These are phyloP conservation scores for Sicus ferrugineus DNA, from an alignment of 2,888 invertebrate species.

Conservation along the genomic window DNA sequence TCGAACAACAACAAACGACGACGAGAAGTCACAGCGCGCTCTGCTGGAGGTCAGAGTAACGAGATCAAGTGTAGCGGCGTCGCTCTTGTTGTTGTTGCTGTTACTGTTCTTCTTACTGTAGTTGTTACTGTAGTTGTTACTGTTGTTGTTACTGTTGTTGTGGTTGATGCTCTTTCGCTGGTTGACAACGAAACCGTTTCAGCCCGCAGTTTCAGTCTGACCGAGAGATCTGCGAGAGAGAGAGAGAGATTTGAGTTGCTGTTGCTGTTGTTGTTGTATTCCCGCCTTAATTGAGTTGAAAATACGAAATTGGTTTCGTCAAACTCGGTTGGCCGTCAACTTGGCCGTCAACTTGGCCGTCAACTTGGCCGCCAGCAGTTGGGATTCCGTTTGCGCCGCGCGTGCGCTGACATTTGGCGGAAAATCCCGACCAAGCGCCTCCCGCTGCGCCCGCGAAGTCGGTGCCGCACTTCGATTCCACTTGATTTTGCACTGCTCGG, in stretches of 20 bases:
- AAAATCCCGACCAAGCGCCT: too few species aligned
- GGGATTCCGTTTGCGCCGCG: neutral
- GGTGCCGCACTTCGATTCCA: too few species aligned
- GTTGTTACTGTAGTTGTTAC: neutral
- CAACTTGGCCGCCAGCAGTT: neutral
- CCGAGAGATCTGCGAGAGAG: too few species aligned
- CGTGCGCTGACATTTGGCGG: too few species aligned
- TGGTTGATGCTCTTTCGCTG: slow-evolving; percentile 50
- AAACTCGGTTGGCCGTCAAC: neutral
- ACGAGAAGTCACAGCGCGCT: neutral
- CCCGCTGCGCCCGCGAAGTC: too few species aligned
- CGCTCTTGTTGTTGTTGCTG: neutral
- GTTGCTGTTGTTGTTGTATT: neutral
- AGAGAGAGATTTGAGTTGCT: too few species aligned
- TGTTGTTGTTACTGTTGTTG: slow-evolving; percentile 17
- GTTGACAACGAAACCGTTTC: too few species aligned
- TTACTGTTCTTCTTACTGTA: neutral
- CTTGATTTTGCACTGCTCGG: neutral
- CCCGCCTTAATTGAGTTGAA: neutral
- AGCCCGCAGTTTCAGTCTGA: too few species aligned
- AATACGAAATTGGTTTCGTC: neutral
- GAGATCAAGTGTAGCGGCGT: slow-evolving; percentile 8
- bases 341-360: neutral
- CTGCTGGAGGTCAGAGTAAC: neutral
- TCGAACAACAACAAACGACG: neutral